Percentiles rank a stretch among this genome's conserved stretches.
phyloP scores from a whole-genome alignment of 2,888 invertebrate species.

The Prostheceraeus crozeri region DNA sequence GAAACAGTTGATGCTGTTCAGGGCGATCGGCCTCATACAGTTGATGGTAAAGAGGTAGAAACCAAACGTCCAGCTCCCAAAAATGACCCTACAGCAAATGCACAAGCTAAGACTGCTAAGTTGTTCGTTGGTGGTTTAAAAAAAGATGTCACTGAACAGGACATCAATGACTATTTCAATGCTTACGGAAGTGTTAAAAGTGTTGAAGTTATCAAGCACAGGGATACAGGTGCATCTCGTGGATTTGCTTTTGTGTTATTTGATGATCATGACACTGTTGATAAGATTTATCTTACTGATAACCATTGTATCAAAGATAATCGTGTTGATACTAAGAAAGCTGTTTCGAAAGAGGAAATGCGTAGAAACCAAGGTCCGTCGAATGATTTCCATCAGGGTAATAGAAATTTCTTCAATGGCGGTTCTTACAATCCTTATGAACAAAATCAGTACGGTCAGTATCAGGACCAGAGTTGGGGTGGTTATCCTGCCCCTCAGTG shows the following conservation, averaged over 20 bases:
- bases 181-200: conserved; percentile 72
- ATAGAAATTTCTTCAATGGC: too few relatives aligned
- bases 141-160: conserved; percentile 82
- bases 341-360: conserved; percentile 39
- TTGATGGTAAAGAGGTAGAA: conserved; percentile 87
- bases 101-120: conserved; percentile 85
- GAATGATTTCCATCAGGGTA: too few relatives aligned
- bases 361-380: too few relatives aligned
- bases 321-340: conserved; percentile 39
- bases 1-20: conserved; percentile 94
- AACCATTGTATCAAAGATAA: conserved; percentile 32
- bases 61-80: conserved; percentile 92
- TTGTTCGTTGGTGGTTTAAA: conserved; percentile 86
- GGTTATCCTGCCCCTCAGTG: too few relatives aligned
- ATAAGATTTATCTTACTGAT: conserved; percentile 68
- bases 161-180: conserved; percentile 61
- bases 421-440: too few relatives aligned
- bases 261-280: conserved; percentile 91
- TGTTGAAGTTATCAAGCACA: conserved; percentile 79
- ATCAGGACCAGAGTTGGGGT: too few relatives aligned
- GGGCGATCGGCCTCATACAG: conserved; percentile 70
- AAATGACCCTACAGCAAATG: conserved; percentile 73
- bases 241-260: conserved; percentile 94
- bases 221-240: conserved; percentile 81
- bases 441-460: too few relatives aligned